Evolutionary conservation across 2,113 vertebrate genomes (phyloP), one percentile per base, ranked within the genome.

Genomic region (Phrynosoma platyrhinos): DNA sequence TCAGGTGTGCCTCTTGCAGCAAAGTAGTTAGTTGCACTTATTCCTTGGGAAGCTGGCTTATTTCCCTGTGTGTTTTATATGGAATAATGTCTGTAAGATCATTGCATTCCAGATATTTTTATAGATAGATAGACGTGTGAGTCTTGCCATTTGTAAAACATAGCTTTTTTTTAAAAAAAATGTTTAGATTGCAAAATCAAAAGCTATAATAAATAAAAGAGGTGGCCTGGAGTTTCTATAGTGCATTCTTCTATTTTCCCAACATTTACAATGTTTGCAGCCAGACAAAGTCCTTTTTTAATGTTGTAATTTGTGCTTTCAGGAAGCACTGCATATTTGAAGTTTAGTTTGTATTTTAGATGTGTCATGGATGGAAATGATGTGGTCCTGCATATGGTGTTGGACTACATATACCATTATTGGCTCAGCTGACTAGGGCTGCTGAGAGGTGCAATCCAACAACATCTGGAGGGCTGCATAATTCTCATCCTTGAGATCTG

Each of bases 41-140:
- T 74, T 74, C 72, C 90, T 93, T 74, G 62, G 91, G 79, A 90
- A 93, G 62, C 71, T 32, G 90, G 9, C 12, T 21, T 81, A 7
- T 81, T 1, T 0, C 64, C 18, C 58, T 27, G 25, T 40, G 0
- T 84, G 36, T 1, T 10, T 0, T 53, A 32, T 87, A 18, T 89
- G 71, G 83, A 85, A 87, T 87, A 52, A 88, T 8, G 14, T 71
- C 18, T 90, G 1, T 87, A 1, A 0, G 0, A 36, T 5, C 0
- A 55, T 87, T 40, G 42, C 82, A 88, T 64, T 66, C 69, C 85
- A 27, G 6, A n/a, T 40, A 2, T 20, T 88, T 91, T 76, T 85
- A 55, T 0, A 0, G 52, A 42, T 0, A 68, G 2, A 3, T 88
- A 20, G 66, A 87, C 83, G 0, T 53, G 81, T 86, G 64, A 87